Evolutionary conservation across 2,888 invertebrate species (phyloP), one percentile per base, ranked within the genome.

Genomic region (Cryptosula pallasiana): DNA sequence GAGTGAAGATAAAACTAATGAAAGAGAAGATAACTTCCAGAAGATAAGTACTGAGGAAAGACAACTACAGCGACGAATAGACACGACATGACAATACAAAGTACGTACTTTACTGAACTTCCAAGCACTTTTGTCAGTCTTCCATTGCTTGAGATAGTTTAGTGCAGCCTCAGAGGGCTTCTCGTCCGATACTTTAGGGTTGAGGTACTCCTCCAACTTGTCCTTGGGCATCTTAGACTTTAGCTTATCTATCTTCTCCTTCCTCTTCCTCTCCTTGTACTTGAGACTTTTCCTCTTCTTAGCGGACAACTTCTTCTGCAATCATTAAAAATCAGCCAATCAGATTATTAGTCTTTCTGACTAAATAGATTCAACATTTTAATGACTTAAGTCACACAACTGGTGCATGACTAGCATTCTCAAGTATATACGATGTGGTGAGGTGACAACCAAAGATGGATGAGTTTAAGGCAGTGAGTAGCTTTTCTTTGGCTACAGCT

Each of bases 241-340:
- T 3, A 63, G 63, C 2, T 34, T 20, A 63, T 63, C 32, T 13
- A 63, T 3, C 32, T 63, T 63, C 27, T 63, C 63, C n/a, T 32
- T 63, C 63, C 32, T 25, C n/a, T 63, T 63, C 32, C 63, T 63
- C 27, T 63, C 63, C n/a, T 63, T 63, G n/a, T 63, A n/a, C 63
- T 63, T 63, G 32, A 63, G 27, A n/a, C 9, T 25, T 27, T 63
- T 63, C 9, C 63, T 20, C 32, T 63, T 63, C 9, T 13, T 32
- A 3, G 32, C 32, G 25, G 63, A 63, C 34, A 63, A 32, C 32
- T 63, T 63, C 2, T 27, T 27, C 63, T 63, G 32, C 9, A 63
- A n/a, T 45, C 20, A 45, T 13, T 45, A 45, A 45, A 5, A 45
- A 13, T 45, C 45, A 45, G 20, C n/a, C n/a, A n/a, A n/a, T n/a